Evolutionary conservation across 2,113 vertebrate genomes (phyloP).

Genomic region (Heterochromis multidens): DNA sequence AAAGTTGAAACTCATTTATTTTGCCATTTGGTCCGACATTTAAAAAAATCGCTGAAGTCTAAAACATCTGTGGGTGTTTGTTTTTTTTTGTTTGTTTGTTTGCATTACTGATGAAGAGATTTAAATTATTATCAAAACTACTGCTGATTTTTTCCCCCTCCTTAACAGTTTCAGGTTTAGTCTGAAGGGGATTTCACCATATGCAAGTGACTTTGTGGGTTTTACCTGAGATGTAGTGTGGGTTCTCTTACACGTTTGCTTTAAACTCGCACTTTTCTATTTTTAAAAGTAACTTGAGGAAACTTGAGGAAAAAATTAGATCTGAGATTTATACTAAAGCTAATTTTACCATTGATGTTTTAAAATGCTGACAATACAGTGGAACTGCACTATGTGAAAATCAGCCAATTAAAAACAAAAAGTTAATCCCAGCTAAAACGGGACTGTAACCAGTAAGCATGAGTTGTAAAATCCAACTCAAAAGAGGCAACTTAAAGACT

Average conservation of each 20-base stretch:
- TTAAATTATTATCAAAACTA: background rate
- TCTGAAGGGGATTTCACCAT: background rate
- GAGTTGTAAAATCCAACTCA: background rate
- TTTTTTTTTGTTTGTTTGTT: background rate
- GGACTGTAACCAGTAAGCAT: background rate
- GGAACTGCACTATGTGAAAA: background rate
- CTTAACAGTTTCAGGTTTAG: background rate
- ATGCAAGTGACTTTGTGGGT: background rate
- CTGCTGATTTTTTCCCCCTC: background rate
- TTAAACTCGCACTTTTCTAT: no score
- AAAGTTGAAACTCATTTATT: background rate
- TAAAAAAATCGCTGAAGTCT: no score
- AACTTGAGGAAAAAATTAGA: no score
- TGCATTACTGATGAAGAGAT: background rate
- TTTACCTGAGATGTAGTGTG: background rate
- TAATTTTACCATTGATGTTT: no score
- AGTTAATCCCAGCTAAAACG: background rate
- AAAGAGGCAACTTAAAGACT: background rate
- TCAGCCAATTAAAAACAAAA: background rate
- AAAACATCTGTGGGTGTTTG: background rate
- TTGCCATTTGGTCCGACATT: background rate
- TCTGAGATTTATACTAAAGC: no score
- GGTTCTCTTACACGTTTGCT: no score
- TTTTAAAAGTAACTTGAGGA: no score
- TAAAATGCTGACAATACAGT: background rate